phyloP scores from a whole-genome alignment of 2,797 vertebrate species.

The Argentina silus region DNA sequence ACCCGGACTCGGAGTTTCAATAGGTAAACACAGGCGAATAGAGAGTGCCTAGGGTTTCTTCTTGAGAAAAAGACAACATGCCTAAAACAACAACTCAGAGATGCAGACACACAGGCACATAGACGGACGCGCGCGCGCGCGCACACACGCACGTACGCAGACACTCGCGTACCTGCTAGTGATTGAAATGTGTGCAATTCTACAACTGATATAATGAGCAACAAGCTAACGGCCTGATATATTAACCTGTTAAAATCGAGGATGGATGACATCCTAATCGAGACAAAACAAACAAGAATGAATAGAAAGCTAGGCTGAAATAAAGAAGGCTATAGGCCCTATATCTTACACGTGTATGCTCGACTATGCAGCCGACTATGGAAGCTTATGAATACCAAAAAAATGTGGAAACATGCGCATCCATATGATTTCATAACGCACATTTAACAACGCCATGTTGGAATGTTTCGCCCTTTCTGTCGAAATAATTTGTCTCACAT shows the following conservation, averaged over 20 bases:
- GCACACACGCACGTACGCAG: background rate
- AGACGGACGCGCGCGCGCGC: too few species aligned
- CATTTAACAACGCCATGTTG: slow-evolving; percentile 16
- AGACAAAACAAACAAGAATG: background rate
- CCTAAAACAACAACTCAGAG: slow-evolving; percentile 9
- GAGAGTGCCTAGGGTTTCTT: slow-evolving; percentile 24
- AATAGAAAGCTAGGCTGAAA: background rate
- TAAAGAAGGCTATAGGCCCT: too few species aligned
- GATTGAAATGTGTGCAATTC: too few species aligned
- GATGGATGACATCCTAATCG: too few species aligned
- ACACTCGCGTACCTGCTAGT: background rate
- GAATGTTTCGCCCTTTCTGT: background rate
- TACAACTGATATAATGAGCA: too few species aligned
- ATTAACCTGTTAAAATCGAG: too few species aligned
- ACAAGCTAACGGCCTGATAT: too few species aligned
- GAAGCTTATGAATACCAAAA: background rate
- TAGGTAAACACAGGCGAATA: slow-evolving; percentile 45
- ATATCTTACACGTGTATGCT: too few species aligned
- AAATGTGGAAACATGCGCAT: background rate
- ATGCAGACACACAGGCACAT: slow-evolving; percentile 18
- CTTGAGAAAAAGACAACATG: background rate
- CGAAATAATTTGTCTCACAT: slow-evolving; percentile 28
- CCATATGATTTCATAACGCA: background rate
- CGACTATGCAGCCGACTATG: background rate
- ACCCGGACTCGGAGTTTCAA: slow-evolving; percentile 45